phyloP scores from a whole-genome alignment of 2,888 invertebrate species.

The Metopia argyrocephala region DNA sequence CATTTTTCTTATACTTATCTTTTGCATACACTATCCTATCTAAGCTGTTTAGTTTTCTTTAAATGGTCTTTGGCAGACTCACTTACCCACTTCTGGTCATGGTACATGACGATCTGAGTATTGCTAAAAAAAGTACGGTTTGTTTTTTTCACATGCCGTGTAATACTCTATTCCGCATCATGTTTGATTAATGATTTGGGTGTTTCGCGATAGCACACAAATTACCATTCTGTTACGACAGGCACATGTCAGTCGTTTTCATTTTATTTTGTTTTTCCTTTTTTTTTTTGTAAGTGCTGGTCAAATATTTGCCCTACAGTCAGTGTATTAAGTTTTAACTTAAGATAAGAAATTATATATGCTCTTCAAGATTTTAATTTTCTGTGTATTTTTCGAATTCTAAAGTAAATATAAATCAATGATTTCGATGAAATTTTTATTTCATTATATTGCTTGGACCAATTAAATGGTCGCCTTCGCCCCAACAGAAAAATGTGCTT shows the following conservation, averaged over 20 bases:
- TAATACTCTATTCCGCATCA: conserved; percentile 62
- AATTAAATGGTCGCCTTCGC: too few species aligned
- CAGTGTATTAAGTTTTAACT: not conserved
- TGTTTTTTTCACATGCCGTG: not conserved
- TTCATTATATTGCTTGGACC: too few species aligned
- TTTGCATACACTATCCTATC: not conserved
- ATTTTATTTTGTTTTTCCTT: conserved; percentile 27
- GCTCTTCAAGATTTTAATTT: not conserved
- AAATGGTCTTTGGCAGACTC: conserved; percentile 5
- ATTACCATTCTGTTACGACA: conserved; percentile 73
- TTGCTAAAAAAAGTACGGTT: not conserved
- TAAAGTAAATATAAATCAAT: too few species aligned
- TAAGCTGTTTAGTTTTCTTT: not conserved
- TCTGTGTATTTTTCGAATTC: too few species aligned
- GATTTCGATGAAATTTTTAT: too few species aligned
- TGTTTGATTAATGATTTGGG: conserved; percentile 71
- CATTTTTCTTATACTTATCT: not conserved
- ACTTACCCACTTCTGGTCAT: conserved; percentile 22
- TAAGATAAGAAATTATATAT: not conserved
- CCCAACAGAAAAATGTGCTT: too few species aligned
- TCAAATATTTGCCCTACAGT: conserved; percentile 33
- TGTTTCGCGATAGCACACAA: conserved; percentile 70
- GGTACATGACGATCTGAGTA: not conserved
- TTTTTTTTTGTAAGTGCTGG: conserved; percentile 25
- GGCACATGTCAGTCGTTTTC: conserved; percentile 71